Conservation (phyloP, 2,888 invertebrate species). For the Balanococcus diminutus region DNA sequence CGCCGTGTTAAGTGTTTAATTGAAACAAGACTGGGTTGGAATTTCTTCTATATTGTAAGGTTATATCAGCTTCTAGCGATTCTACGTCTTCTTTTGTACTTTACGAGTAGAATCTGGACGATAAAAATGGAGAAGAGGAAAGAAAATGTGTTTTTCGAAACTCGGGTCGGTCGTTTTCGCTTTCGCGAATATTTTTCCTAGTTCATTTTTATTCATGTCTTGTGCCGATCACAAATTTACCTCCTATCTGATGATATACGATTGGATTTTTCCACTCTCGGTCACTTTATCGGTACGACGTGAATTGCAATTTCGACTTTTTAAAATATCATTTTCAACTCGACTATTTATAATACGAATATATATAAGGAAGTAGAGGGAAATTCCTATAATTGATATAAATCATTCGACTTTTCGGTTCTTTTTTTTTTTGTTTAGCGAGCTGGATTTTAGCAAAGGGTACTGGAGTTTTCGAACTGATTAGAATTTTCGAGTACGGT, state of each 20-base stretch:
- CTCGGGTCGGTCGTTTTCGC: too few relatives aligned
- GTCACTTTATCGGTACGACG: slow-evolving; percentile 13
- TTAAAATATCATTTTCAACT: slow-evolving; percentile 17
- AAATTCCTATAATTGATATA: slow-evolving; percentile 13
- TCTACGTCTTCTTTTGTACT: neutral
- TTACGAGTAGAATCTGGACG: neutral
- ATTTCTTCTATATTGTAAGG: too few relatives aligned
- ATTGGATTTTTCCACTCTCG: neutral
- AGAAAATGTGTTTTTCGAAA: neutral
- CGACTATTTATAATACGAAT: slow-evolving; percentile 18
- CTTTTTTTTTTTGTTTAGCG: neutral
- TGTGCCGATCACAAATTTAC: slow-evolving; percentile 15
- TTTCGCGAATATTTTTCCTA: neutral
- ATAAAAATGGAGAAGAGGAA: neutral
- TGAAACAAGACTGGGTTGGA: too few relatives aligned
- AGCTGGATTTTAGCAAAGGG: neutral
- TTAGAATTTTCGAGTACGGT: too few relatives aligned
- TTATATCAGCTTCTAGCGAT: neutral
- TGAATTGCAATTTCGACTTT: slow-evolving; percentile 14
- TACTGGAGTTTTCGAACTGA: neutral
- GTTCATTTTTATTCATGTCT: slow-evolving; percentile 18
- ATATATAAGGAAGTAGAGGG: neutral
- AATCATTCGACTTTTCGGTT: neutral
- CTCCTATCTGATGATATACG: neutral
- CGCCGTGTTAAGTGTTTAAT: too few relatives aligned